phyloP scores from a whole-genome alignment of 2,888 invertebrate species.

The Agrochola lota region DNA sequence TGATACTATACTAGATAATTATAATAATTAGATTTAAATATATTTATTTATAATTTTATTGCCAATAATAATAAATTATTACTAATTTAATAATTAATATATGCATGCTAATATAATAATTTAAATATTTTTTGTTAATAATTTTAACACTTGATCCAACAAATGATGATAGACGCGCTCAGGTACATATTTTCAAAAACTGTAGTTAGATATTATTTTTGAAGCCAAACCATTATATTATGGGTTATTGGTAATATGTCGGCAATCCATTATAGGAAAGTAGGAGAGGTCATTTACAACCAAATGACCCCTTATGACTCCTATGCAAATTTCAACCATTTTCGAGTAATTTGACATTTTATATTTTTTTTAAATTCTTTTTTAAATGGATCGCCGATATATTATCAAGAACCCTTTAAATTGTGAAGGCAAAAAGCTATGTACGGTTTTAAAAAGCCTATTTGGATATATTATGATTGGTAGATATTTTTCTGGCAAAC shows the following conservation, averaged over 20 bases:
- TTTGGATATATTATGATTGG: not conserved
- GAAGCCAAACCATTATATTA: not conserved
- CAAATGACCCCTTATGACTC: too few relatives aligned
- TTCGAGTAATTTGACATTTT: too few relatives aligned
- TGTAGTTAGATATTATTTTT: not conserved
- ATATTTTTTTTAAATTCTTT: too few relatives aligned
- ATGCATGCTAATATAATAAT: slow-evolving; percentile 37
- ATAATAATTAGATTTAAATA: slow-evolving; percentile 29
- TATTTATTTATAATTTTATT: slow-evolving; percentile 33
- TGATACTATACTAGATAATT: slow-evolving; percentile 5
- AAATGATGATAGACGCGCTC: slow-evolving; percentile 24
- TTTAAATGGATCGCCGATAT: too few relatives aligned
- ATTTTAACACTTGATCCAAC: slow-evolving; percentile 29
- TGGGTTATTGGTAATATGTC: too few relatives aligned
- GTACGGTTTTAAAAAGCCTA: not conserved
- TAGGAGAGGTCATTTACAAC: too few relatives aligned
- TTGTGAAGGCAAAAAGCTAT: not conserved
- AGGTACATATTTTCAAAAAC: slow-evolving; percentile 40
- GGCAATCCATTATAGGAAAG: too few relatives aligned
- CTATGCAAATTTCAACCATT: too few relatives aligned
- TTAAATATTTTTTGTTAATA: slow-evolving; percentile 6
- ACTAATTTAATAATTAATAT: slow-evolving; percentile 22
- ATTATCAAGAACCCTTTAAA: too few relatives aligned
- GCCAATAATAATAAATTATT: slow-evolving; percentile 43
- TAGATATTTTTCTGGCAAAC: not conserved